Evolutionary conservation across 2,113 vertebrate genomes (phyloP), one percentile per base, ranked within the genome.

Genomic region (Fulica atra): DNA sequence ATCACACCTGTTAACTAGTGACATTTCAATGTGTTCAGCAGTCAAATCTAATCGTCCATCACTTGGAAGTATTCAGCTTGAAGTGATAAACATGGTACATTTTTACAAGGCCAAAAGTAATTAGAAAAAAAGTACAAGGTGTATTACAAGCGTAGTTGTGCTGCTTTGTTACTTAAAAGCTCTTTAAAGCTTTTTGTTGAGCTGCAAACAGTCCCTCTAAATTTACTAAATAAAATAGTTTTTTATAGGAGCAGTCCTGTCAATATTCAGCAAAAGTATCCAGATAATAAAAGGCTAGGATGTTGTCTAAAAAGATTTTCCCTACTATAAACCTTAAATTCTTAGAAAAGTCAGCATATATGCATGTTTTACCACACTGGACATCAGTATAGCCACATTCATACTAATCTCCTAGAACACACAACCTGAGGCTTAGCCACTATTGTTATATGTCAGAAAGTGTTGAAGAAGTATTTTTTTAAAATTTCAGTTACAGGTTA

Each of bases 401-500:
- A 28, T 66, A 69, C 36, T 50, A 77, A n/a, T 64, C n/a, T 80
- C 84, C 84, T 65, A 88, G 12, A 85, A 72, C 2, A 13, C 42
- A 77, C 6, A 83, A 60, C 64, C 73, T 91, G 81, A 92, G 50
- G 51, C 44, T 81, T 84, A 88, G 40, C 35, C 6, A 6, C 61
- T 89, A 91, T 4, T 36, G 9, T 16, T 74, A 68, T 48, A 46
- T 46, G 44, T 46, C 2, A 78, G 69, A 66, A 93, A 33, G 5
- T 66, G 31, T 20, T 80, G 13, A 81, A 86, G 38, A 83, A 91
- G 25, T 63, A 33, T 24, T 61, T 84, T 93, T 81, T 61, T 92
- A 70, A 86, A 95, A 87, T 33, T 13, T 56, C 59, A 29, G 42
- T 93, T 98, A 98, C 97, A 97, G 91, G 89, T 98, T 98, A 99